phyloP scores from a whole-genome alignment of 2,888 invertebrate species.

The Machimus rusticus region DNA sequence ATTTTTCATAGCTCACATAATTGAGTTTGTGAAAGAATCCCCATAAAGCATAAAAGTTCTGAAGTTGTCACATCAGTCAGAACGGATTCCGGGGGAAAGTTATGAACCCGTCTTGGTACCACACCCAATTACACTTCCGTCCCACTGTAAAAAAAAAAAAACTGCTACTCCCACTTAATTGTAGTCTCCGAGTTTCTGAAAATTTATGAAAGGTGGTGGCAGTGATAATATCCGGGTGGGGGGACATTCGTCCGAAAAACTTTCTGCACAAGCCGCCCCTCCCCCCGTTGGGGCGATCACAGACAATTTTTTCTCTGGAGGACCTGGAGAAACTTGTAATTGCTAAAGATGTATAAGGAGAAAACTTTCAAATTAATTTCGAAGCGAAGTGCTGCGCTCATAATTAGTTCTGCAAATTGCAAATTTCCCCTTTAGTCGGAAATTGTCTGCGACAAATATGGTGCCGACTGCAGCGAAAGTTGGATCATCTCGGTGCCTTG shows the following conservation, averaged over 20 bases:
- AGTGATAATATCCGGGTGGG: not conserved
- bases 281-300: not conserved
- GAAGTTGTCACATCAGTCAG: not conserved
- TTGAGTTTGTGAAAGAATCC: conserved; percentile 10
- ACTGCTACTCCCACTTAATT: not conserved
- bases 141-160: not conserved
- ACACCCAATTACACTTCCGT: not conserved
- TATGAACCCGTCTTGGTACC: not conserved
- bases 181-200: not conserved
- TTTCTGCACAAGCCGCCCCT: not conserved
- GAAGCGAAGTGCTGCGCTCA: not conserved
- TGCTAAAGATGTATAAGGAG: not conserved
- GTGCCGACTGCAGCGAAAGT: not conserved
- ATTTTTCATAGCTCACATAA: conserved; percentile 11
- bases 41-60: not conserved
- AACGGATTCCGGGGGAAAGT: not conserved
- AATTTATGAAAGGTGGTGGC: not conserved
- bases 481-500: not conserved
- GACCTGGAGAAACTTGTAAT: not conserved
- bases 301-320: not conserved
- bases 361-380: not conserved
- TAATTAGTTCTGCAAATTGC: not conserved
- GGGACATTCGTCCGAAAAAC: not conserved
- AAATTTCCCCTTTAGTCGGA: not conserved
- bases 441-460: not conserved